Evolutionary conservation across 1,140 invertebrate genomes (phyloP).

Genomic region (Lerema accius): DNA sequence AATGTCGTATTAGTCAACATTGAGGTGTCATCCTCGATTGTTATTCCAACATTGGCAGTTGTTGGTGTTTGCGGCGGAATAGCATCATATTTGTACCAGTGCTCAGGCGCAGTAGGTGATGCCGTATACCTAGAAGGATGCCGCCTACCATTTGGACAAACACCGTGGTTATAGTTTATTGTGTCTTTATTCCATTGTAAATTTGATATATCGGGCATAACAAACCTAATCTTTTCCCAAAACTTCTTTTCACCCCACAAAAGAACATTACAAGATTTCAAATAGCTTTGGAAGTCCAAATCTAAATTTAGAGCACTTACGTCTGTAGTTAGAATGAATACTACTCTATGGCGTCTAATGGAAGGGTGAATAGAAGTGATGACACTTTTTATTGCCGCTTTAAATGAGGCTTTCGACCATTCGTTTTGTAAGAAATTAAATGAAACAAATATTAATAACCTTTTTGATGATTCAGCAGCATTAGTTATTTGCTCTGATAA

Average conservation of each 20-base stretch:
- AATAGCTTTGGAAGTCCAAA: slow-evolving; percentile 90
- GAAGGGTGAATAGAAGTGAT: slow-evolving; percentile 86
- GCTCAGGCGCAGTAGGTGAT: slow-evolving; percentile 80
- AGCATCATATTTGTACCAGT: slow-evolving; percentile 82
- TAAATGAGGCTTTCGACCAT: slow-evolving; percentile 89
- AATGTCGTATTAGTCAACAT: slow-evolving; percentile 80
- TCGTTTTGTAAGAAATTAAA: slow-evolving; percentile 89
- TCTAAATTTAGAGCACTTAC: slow-evolving; percentile 91
- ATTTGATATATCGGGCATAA: slow-evolving; percentile 90
- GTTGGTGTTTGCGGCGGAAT: slow-evolving; percentile 77
- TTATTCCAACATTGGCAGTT: slow-evolving; percentile 60
- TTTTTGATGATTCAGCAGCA: slow-evolving; percentile 88
- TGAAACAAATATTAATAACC: slow-evolving; percentile 89
- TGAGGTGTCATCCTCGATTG: slow-evolving; percentile 78
- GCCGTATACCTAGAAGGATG: slow-evolving; percentile 80
- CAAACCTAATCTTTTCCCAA: slow-evolving; percentile 94
- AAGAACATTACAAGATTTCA: slow-evolving; percentile 92
- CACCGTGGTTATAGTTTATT: slow-evolving; percentile 75
- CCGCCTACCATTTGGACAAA: slow-evolving; percentile 75
- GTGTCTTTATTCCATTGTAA: slow-evolving; percentile 82
- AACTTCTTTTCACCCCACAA: slow-evolving; percentile 93
- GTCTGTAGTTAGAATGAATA: slow-evolving; percentile 88
- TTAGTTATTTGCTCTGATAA: slow-evolving; percentile 90
- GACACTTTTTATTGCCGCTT: slow-evolving; percentile 88
- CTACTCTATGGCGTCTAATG: slow-evolving; percentile 87